Evolutionary conservation across 2,888 invertebrate species (phyloP).

Genomic region (Drosophila peninsularis): DNA sequence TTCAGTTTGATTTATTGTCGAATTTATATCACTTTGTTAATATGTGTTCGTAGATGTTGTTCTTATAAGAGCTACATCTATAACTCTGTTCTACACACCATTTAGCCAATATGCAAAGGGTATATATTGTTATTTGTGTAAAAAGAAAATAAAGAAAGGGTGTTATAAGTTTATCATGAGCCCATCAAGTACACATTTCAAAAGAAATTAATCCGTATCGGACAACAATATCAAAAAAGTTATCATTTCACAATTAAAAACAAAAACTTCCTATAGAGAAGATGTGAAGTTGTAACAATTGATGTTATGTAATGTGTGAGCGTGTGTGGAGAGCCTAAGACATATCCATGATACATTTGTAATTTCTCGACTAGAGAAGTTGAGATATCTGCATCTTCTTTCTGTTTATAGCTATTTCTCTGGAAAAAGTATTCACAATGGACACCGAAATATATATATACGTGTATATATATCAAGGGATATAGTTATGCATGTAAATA

Average conservation of each 20-base stretch:
- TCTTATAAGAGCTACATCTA: neutral
- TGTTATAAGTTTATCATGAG: neutral
- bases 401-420: conserved; percentile 77
- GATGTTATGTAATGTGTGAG: conserved; percentile 17
- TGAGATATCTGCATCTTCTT: conserved; percentile 33
- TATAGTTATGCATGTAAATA: conserved; percentile 66
- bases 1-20: conserved; percentile 10
- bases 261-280: neutral
- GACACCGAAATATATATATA: conserved; percentile 52
- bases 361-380: conserved; percentile 23
- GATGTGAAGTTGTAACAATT: conserved; percentile 1
- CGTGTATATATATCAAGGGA: conserved; percentile 61
- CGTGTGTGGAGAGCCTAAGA: conserved; percentile 49
- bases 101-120: conserved; percentile 5
- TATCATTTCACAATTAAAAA: neutral
- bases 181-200: neutral
- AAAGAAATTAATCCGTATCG: neutral
- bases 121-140: neutral
- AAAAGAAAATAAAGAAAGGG: neutral
- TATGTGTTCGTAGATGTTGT: conserved; percentile 5
- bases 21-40: conserved; percentile 19
- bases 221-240: neutral
- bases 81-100: conserved; percentile 2
- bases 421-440: conserved; percentile 79
- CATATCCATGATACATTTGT: conserved; percentile 50